Evolutionary conservation across 2,888 invertebrate species (phyloP), one percentile per base, ranked within the genome.

Genomic region (Bellardia bayeri): DNA sequence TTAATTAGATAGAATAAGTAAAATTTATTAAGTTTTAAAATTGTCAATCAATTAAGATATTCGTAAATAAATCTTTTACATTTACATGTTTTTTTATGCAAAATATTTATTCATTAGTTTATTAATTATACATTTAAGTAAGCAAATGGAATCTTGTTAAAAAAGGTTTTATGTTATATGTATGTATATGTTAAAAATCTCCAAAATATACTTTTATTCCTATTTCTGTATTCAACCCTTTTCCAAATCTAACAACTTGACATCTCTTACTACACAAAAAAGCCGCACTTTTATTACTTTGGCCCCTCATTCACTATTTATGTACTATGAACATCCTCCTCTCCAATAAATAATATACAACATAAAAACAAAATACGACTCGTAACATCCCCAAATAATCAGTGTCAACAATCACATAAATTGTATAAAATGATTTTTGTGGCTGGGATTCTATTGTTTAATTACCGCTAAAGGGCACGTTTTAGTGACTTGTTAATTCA

Each of bases 381-480:
- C 16, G 23, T 37, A 64, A 37, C 49, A 71, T 56, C 56, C 71
- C 54, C 49, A 72, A 68, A 83, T 80, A 72, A 90, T 91, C 91
- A 91, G 91, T 92, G 92, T 91, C 92, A 90, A 90, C 90, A 92
- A 91, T 91, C 92, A 91, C 92, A 92, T 92, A 92, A 92, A 92
- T 92, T 90, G 90, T 90, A 89, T 89, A 90, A 89, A 91, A 90
- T 89, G 88, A 90, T 90, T 88, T 87, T 88, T 89, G 89, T 88
- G 89, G 89, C 89, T 90, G 90, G 88, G 72, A 74, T 72, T 86
- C 80, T 79, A 91, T 91, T 92, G 91, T 92, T 92, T 92, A 92
- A 92, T 92, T 91, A 91, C 92, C 91, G 89, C 90, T 90, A 91
- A 91, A 92, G 92, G 92, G 92, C 92, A 92, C 92, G 92, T 92